Base-by-base conservation (phyloP, 2,113 vertebrate genomes). In the Micromys minutus region DNA sequence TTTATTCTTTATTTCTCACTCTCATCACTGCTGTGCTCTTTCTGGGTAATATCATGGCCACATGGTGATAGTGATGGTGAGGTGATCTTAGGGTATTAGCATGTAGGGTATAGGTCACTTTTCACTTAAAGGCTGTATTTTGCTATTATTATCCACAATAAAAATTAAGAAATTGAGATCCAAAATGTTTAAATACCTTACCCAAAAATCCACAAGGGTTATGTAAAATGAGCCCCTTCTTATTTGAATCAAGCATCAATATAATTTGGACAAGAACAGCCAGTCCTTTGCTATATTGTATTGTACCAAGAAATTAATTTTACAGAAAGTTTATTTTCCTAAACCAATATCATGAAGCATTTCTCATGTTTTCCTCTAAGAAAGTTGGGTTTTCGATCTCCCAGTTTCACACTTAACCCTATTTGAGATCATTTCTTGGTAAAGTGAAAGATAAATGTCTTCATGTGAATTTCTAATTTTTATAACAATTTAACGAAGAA, bases 211-310 rank as follows among this genome's bases (percentile, higher is more conserved):
- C 36, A 26, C 67, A 45, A 94, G n/a, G 72, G 16, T 67, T 94
- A 19, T 13, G 8, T 36, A 88, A 69, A 93, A 92, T 79, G 86
- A 10, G 0, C 1, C 85, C 34, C 50, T 96, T 39, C 34, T 24
- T 87, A 5, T 59, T 76, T 96, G 79, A 97, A 39, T 92, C n/a
- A 77, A 91, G 92, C 72, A 74, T 8, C 34, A 71, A 12, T 72
- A n/a, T 4, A 45, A 72, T 90, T 93, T 87, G 84, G 4, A 47
- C 74, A 85, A 80, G 19, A 59, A 22, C 26, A 65, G 50, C 61
- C 10, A 95, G 47, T 84, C 91, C 93, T 91, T 86, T 89, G 19
- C 5, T 91, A 11, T 17, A 39, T 57, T 79, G 45, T 87, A 19
- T 55, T 87, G 76, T 45, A 87, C 12, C 61, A 91, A 80, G 29